Base-by-base conservation (phyloP, 1,140 invertebrate species). In the Archegozetes longisetosus region DNA sequence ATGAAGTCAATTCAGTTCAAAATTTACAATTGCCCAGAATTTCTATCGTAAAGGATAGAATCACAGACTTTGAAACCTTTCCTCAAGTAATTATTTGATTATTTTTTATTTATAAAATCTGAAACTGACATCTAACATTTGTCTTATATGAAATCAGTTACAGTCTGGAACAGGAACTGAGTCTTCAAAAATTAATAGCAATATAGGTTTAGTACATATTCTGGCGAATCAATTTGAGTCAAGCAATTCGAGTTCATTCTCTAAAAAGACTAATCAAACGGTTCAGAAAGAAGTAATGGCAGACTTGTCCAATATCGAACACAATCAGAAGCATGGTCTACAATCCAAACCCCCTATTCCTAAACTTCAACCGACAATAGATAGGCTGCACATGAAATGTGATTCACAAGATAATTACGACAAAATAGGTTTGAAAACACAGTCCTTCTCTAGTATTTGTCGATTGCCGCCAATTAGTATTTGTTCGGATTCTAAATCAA, bases 361-460 rank as follows among this genome's bases (percentile, higher is more conserved):
- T 52, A 61, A 61, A 63, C 62, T 68, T 64, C 32, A 71, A 55
- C 68, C 76, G 65, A 68, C 71, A 65, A 60, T 71, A 28, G 71
- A 76, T 20, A 79, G 78, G 69, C 78, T 78, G 60, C 77, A 79
- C 64, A 76, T 75, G 24, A 83, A 80, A 81, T 79, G 81, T 63
- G 78, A 79, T 0, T 77, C 77, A 69, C 78, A 81, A 63, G 28
- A 46, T 26, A 47, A 56, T 26, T 52, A 9, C 13, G 22, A 28
- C 23, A 26, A 24, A 54, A 3, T 53, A 60, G 20, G n/a, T n/a
- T n/a, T n/a, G n/a, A n/a, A n/a, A n/a, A 25, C 55, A 6, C 9
- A 62, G 9, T 29, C 52, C 3, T 24, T 48, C 14, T 46, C 56
- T 29, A 62, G 62, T 49, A 23, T 22, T 13, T n/a, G 53, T 22